A percentile compares a stretch with the other conserved stretches of the same genome.
phyloP scores from a whole-genome alignment of 1,140 invertebrate species.

The Drosophila pandora region DNA sequence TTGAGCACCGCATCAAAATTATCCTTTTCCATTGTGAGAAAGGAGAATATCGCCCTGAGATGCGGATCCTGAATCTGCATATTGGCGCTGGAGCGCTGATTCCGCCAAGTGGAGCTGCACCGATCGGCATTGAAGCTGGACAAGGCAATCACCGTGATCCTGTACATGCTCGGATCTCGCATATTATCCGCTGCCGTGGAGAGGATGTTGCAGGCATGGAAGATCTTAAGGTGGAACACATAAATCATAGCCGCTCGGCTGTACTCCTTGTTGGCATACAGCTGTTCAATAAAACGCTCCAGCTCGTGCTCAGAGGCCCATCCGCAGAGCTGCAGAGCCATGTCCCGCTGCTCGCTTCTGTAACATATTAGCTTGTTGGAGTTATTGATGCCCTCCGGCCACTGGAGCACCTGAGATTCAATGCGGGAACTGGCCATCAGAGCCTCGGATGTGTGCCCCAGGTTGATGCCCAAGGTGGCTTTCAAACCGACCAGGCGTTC shows the following conservation, averaged over 20 bases:
- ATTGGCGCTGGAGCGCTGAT: slow-evolving; percentile 89
- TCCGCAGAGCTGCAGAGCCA: slow-evolving; percentile 93
- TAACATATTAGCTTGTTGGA: slow-evolving; percentile 73
- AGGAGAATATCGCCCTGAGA: slow-evolving; percentile 95
- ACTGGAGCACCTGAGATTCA: slow-evolving; percentile 72
- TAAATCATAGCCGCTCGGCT: slow-evolving; percentile 95
- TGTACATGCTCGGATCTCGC: slow-evolving; percentile 83
- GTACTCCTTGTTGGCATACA: slow-evolving; percentile 85
- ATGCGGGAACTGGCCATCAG: slow-evolving; percentile 74
- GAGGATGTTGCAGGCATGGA: slow-evolving; percentile 93
- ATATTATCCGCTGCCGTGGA: slow-evolving; percentile 86
- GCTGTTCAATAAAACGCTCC: slow-evolving; percentile 70
- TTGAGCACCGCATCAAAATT: slow-evolving; percentile 92
- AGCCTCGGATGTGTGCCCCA: slow-evolving; percentile 64
- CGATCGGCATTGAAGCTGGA: slow-evolving; percentile 93
- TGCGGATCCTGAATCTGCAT: slow-evolving; percentile 93
- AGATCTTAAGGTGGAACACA: slow-evolving; percentile 94
- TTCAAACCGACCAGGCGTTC: slow-evolving; percentile 70
- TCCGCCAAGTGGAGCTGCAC: slow-evolving; percentile 91
- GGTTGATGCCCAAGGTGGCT: slow-evolving; percentile 87
- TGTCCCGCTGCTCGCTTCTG: slow-evolving; percentile 89
- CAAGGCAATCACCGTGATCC: slow-evolving; percentile 95
- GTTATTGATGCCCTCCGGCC: slow-evolving; percentile 81
- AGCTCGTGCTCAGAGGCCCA: slow-evolving; percentile 89
- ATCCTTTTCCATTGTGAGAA: slow-evolving; percentile 92